Evolutionary conservation across 2,113 vertebrate genomes (phyloP).

Genomic region (Tragelaphus buxtoni): DNA sequence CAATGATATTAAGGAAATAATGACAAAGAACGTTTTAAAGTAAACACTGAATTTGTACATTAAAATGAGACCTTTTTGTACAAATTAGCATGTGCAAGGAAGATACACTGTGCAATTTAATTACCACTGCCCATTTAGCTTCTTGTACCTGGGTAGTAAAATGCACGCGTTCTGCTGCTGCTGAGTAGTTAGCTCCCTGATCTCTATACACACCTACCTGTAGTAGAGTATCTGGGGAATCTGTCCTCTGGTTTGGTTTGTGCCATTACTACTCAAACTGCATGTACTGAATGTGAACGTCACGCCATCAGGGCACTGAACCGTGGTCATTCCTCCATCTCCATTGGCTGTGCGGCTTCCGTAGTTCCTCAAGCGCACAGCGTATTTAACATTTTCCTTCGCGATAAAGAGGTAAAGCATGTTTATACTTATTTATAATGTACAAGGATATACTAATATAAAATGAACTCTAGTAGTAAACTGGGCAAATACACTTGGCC

Average conservation of each 20-base stretch:
- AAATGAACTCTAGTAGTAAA: background rate
- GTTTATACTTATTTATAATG: background rate
- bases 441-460: background rate
- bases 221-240: slow-evolving; percentile 99
- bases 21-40: background rate
- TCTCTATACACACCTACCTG: slow-evolving; percentile 81
- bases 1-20: background rate
- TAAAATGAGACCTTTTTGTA: background rate
- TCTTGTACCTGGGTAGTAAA: background rate
- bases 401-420: slow-evolving; percentile 8
- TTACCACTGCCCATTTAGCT: background rate
- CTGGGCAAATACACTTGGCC: background rate
- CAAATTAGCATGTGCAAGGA: background rate
- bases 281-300: slow-evolving; percentile 97
- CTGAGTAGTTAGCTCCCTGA: background rate
- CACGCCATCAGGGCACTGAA: slow-evolving; percentile 95
- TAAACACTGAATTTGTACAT: background rate
- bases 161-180: background rate
- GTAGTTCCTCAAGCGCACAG: slow-evolving; percentile 96
- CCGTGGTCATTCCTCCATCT: slow-evolving; percentile 97
- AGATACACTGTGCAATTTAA: background rate
- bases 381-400: slow-evolving; percentile 97
- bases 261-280: slow-evolving; percentile 98
- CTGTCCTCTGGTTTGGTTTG: slow-evolving; percentile 97
- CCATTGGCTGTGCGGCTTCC: slow-evolving; percentile 99